phyloP scores from a whole-genome alignment of 1,140 invertebrate genomes.

The Bombus confusus region DNA sequence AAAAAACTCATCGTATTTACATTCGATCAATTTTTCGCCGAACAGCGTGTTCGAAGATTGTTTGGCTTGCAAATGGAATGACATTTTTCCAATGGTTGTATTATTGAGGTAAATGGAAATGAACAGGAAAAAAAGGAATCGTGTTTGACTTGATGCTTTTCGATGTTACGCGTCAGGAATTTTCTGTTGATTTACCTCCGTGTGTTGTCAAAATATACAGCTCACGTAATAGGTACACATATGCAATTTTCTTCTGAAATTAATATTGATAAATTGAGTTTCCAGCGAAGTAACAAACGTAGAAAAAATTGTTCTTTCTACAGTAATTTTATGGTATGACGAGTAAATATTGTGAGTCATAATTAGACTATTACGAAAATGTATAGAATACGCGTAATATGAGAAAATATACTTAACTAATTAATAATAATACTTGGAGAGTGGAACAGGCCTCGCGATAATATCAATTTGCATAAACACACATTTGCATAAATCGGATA shows the following conservation, averaged over 20 bases:
- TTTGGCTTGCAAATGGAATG: not conserved
- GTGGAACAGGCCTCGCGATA: too few relatives aligned
- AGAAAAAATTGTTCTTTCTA: too few relatives aligned
- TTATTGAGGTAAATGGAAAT: not conserved
- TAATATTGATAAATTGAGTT: not conserved
- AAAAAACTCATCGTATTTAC: not conserved
- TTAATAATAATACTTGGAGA: too few relatives aligned
- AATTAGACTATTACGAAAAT: too few relatives aligned
- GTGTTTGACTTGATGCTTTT: not conserved
- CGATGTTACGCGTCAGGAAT: not conserved
- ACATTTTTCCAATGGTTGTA: not conserved
- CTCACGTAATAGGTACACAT: not conserved
- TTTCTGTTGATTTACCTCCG: not conserved
- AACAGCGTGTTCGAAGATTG: not conserved
- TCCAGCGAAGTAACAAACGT: not conserved
- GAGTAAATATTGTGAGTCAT: too few relatives aligned
- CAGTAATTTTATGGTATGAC: too few relatives aligned
- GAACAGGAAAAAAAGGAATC: not conserved
- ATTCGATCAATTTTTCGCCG: conserved; percentile 4
- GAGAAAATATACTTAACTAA: too few relatives aligned
- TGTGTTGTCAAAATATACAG: too few relatives aligned
- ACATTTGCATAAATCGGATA: too few relatives aligned
- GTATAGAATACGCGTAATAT: too few relatives aligned
- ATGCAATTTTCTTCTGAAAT: not conserved
- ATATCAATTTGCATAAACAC: too few relatives aligned